Conservation (phyloP, 2,113 vertebrate genomes). For the Pseudois nayaur region DNA sequence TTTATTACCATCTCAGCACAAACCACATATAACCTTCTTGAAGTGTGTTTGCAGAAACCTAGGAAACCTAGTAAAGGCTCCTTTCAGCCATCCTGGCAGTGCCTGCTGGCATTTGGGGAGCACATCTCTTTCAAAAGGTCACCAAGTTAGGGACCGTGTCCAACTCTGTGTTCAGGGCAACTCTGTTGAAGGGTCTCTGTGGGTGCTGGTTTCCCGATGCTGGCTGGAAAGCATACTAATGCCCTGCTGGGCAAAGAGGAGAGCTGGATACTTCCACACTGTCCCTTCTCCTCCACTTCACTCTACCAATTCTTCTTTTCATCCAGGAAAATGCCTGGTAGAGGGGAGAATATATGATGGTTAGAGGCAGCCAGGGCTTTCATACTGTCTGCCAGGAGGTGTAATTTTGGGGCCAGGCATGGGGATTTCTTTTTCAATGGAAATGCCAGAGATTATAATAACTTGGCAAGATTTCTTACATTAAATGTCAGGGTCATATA, state of each 20-base stretch:
- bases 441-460: background rate
- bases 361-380: background rate
- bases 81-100: background rate
- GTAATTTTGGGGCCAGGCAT: background rate
- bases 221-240: background rate
- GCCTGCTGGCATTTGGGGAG: background rate
- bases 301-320: background rate
- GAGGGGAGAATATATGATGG: background rate
- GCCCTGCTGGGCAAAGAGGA: background rate
- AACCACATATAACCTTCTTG: background rate
- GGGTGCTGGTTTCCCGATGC: background rate
- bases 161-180: background rate
- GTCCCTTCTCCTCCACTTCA: background rate
- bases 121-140: background rate
- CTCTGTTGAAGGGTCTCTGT: background rate
- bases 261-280: background rate
- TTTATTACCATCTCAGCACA: background rate
- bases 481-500: background rate
- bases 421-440: background rate
- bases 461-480: background rate
- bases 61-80: background rate
- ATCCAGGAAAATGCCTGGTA: background rate
- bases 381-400: background rate
- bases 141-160: background rate
- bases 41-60: slow-evolving; percentile 7